Conservation (phyloP, 2,797 vertebrate species). For the Typhlichthys subterraneus region DNA sequence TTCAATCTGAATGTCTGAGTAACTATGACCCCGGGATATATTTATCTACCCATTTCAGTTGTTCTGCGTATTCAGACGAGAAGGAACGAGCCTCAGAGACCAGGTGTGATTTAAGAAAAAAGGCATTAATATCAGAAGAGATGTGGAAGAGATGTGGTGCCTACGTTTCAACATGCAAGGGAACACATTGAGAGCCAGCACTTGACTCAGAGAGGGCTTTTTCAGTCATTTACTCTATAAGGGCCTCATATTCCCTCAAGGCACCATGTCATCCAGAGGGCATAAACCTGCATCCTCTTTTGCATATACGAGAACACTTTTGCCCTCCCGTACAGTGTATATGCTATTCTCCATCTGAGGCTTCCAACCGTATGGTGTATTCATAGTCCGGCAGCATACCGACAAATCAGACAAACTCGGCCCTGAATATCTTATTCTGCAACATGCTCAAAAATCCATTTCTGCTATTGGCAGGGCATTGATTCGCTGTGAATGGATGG, state of each 20-base stretch:
- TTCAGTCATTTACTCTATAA: conserved; percentile 7
- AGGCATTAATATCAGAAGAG: no score
- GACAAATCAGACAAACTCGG: conserved; percentile 55
- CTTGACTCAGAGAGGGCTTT: conserved; percentile 6
- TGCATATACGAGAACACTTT: conserved; percentile 26
- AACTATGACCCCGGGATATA: not conserved
- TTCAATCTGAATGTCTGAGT: conserved; percentile 1
- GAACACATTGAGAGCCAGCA: not conserved
- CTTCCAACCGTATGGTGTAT: conserved; percentile 37
- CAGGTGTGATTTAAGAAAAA: no score
- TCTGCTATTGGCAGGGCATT: conserved; percentile 67
- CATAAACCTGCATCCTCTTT: conserved; percentile 9
- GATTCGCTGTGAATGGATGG: conserved; percentile 68
- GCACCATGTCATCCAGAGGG: conserved; percentile 2
- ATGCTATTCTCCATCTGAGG: conserved; percentile 21
- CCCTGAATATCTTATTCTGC: conserved; percentile 54
- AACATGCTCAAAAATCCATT: conserved; percentile 68
- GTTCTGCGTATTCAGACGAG: not conserved
- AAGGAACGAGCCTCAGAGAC: not conserved
- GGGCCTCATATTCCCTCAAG: conserved; percentile 7
- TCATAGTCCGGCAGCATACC: conserved; percentile 30
- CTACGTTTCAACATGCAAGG: not conserved
- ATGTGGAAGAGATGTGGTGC: no score
- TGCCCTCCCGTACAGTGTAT: not conserved
- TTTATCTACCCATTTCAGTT: not conserved